Evolutionary conservation across 2,113 vertebrate genomes (phyloP).

Genomic region (Eubucco bourcierii): DNA sequence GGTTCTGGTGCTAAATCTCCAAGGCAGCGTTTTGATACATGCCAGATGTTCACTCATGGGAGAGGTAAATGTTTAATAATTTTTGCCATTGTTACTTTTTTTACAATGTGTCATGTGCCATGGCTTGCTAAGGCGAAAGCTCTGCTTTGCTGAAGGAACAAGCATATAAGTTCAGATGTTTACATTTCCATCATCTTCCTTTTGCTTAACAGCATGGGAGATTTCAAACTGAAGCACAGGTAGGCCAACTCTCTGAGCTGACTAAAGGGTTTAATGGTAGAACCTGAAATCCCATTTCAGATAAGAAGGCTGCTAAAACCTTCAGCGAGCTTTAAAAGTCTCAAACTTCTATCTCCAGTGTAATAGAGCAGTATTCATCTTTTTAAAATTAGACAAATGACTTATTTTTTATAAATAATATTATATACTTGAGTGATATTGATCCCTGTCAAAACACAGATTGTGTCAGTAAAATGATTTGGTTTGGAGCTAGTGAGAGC

Average conservation of each 20-base stretch:
- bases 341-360: constrained; percentile 11
- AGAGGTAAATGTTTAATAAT: constrained; percentile 87
- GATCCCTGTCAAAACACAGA: background rate
- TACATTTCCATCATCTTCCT: constrained; percentile 6
- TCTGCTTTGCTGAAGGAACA: constrained; percentile 42
- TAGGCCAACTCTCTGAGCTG: background rate
- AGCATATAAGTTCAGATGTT: constrained; percentile 23
- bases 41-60: constrained; percentile 83
- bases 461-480: background rate
- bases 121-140: background rate
- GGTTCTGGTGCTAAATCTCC: constrained; percentile 75
- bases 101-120: constrained; percentile 71
- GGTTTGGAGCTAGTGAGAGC: background rate
- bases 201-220: constrained; percentile 27
- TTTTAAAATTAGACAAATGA: constrained; percentile 42
- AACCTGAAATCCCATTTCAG: background rate
- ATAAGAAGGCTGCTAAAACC: background rate
- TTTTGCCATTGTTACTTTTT: constrained; percentile 87
- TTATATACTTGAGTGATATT: background rate
- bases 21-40: constrained; percentile 75
- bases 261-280: background rate
- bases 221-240: constrained; percentile 44
- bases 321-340: background rate
- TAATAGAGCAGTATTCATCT: background rate
- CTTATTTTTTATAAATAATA: background rate